These are phyloP conservation scores for Polydrusus pterygomalis DNA, from an alignment of 2,888 invertebrate genomes.

Conservation along the genomic window DNA sequence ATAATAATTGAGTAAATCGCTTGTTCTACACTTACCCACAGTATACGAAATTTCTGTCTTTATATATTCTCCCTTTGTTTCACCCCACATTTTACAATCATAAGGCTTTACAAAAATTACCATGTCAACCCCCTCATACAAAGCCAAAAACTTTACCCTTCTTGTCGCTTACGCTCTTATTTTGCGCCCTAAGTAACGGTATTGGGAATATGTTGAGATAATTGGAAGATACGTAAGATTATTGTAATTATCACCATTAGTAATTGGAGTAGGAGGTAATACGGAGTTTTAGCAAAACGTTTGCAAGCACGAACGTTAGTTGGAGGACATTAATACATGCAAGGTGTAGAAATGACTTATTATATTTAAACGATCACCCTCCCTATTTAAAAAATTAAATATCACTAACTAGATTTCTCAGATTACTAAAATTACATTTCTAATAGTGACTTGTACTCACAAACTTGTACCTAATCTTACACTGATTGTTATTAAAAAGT, in stretches of 20 bases:
- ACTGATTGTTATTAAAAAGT: too few relatives aligned
- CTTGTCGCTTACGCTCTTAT: constrained; percentile 4
- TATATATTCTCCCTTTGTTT: constrained; percentile 7
- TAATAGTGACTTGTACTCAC: too few relatives aligned
- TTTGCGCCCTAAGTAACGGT: constrained; percentile 18
- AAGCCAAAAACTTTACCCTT: constrained; percentile 22
- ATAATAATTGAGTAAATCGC: too few relatives aligned
- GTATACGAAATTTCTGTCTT: background rate
- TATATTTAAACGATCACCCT: too few relatives aligned
- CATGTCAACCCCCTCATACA: constrained; percentile 20
- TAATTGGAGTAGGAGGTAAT: background rate
- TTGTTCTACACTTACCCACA: background rate
- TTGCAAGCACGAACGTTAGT: too few relatives aligned
- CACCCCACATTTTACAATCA: constrained; percentile 1
- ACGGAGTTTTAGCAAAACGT: constrained; percentile 11
- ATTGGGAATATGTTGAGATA: constrained; percentile 24
- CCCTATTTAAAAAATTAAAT: too few relatives aligned
- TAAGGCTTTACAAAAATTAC: constrained; percentile 22
- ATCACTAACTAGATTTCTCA: too few relatives aligned
- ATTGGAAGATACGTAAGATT: constrained; percentile 27
- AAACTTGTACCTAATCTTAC: too few relatives aligned
- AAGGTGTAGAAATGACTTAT: too few relatives aligned
- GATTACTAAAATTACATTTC: too few relatives aligned
- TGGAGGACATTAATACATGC: too few relatives aligned
- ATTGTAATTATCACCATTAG: constrained; percentile 14